Base-by-base conservation (phyloP, 2,797 vertebrate species). In the Mormyrus proboscirostris region DNA sequence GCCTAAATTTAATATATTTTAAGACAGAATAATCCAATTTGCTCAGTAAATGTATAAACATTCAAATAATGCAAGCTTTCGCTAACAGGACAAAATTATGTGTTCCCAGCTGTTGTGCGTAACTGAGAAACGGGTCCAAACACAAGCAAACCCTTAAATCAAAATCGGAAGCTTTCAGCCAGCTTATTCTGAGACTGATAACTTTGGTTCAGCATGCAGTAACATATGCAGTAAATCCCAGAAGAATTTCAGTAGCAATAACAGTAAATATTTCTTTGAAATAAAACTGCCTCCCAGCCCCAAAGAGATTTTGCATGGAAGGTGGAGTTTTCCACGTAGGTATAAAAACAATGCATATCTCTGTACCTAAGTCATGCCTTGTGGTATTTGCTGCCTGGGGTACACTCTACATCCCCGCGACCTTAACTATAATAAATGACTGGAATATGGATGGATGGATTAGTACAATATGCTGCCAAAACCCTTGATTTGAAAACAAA, bases 201-300 rank as follows among this genome's bases (percentile, higher is more conserved):
- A 49, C 44, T 84, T 84, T 84, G 22, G 82, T 29, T 84, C 49
- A 51, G n/a, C 47, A 51, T 49, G n/a, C n/a, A 25, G 82, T 51
- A 84, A 49, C 38, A 47, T 47, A 79, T 79, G 76, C 76, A 79
- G 33, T 3, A 47, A 16, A 44, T n/a, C 76, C 14, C 76, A 79
- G 41, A 44, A 84, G 82, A 51, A 84, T 47, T 22, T n/a, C 82
- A 51, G 82, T 51, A 84, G 82, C 49, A 51, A 84, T 84, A 84
- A 29, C 82, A 84, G 82, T 47, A 51, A 49, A 51, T 84, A 49
- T 12, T 84, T 47, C 49, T 84, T 22, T 51, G 10, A 49, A 47
- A 84, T 84, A 84, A 84, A 84, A 84, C 8, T 84, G 47, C 22
- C 49, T 29, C 25, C 44, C 82, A 29, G 47, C 19, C 8, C 82